These are phyloP conservation scores for Solea solea DNA, from an alignment of 2,113 vertebrate genomes.

Conservation along the genomic window DNA sequence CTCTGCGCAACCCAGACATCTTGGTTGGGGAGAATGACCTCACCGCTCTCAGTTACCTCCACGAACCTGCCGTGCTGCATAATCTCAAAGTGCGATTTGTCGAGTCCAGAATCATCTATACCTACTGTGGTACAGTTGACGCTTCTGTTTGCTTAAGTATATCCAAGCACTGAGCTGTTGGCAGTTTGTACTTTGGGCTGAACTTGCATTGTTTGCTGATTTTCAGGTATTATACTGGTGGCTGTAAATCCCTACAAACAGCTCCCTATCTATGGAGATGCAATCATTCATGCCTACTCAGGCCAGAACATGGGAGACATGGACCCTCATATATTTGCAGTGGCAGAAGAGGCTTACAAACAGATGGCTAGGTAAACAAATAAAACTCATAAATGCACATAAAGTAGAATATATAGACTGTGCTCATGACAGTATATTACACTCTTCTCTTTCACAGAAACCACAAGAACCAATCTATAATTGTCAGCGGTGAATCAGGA, in stretches of 20 bases:
- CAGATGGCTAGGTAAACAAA: conserved; percentile 93
- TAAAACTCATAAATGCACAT: conserved; percentile 47
- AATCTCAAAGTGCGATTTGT: conserved; percentile 95
- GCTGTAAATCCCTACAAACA: conserved; percentile 97
- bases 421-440: background rate
- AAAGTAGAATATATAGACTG: background rate
- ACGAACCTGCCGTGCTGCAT: conserved; percentile 94
- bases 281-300: conserved; percentile 95
- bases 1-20: conserved; percentile 95
- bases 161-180: background rate
- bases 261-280: conserved; percentile 94
- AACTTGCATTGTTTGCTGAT: conserved; percentile 31
- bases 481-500: conserved; percentile 97
- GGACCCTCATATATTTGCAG: conserved; percentile 99
- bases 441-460: conserved; percentile 79
- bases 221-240: conserved; percentile 94
- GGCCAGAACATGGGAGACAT: conserved; percentile 98
- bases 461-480: conserved; percentile 94
- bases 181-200: background rate
- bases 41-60: conserved; percentile 97
- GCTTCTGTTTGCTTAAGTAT: background rate
- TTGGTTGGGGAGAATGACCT: conserved; percentile 98
- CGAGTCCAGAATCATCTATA: conserved; percentile 97
- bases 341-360: conserved; percentile 98
- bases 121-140: conserved; percentile 89